A percentile compares a stretch with the other conserved stretches of the same genome.
phyloP scores from a whole-genome alignment of 2,888 invertebrate genomes.

The Drosophila kuntzei region DNA sequence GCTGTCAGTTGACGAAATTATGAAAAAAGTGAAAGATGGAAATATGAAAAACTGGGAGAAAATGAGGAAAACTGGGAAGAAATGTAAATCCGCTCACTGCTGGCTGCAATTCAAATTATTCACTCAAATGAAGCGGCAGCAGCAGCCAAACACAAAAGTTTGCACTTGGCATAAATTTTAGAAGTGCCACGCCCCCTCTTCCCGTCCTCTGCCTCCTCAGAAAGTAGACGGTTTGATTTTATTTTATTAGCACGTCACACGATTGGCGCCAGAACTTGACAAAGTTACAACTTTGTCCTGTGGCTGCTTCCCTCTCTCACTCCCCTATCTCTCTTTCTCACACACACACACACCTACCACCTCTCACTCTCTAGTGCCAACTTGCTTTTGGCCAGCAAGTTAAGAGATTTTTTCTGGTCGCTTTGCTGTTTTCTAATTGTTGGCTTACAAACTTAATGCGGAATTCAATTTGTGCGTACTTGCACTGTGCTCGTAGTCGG shows the following conservation, averaged over 20 bases:
- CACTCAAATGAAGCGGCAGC: slow-evolving; percentile 73
- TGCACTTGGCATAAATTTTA: slow-evolving; percentile 76
- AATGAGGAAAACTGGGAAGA: slow-evolving; percentile 12
- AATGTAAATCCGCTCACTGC: slow-evolving; percentile 64
- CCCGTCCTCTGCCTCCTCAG: background rate
- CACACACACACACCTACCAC: background rate
- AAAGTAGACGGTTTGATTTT: slow-evolving; percentile 62
- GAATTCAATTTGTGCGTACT: slow-evolving; percentile 78
- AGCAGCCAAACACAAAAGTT: slow-evolving; percentile 71
- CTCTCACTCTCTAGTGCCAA: slow-evolving; percentile 22
- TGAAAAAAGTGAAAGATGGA: slow-evolving; percentile 41
- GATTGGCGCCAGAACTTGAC: slow-evolving; percentile 80
- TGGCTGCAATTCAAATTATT: slow-evolving; percentile 79
- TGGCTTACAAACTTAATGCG: slow-evolving; percentile 83
- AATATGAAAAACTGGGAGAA: slow-evolving; percentile 9
- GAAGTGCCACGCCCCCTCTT: background rate
- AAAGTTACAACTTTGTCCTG: slow-evolving; percentile 75
- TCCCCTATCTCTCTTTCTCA: background rate
- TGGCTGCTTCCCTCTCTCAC: slow-evolving; percentile 2
- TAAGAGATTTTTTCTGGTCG: slow-evolving; percentile 61
- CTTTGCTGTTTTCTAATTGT: slow-evolving; percentile 83
- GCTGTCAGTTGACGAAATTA: slow-evolving; percentile 67
- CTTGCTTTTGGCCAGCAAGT: slow-evolving; percentile 37
- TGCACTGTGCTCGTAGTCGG: slow-evolving; percentile 12
- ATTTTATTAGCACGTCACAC: slow-evolving; percentile 80